These are phyloP conservation scores for Bergia puertoricense DNA, from an alignment of 92 coral and sea anemone genomes.

Conservation along the genomic window DNA sequence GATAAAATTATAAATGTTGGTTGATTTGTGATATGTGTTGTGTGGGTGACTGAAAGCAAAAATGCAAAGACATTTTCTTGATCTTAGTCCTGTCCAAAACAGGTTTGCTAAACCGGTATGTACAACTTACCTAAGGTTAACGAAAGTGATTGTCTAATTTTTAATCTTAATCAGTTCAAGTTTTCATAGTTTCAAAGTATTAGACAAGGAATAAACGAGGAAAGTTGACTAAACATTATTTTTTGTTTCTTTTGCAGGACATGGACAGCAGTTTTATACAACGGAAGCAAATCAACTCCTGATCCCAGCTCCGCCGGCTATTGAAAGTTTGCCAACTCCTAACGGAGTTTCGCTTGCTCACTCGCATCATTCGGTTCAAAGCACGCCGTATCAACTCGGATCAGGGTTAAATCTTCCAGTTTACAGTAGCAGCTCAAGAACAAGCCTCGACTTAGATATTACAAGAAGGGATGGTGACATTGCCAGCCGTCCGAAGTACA, in stretches of 20 bases:
- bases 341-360: constrained; percentile 53
- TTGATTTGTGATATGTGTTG: neutral
- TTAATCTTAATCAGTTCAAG: neutral
- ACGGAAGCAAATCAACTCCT: constrained; percentile 71
- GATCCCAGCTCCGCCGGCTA: constrained; percentile 70
- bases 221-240: neutral
- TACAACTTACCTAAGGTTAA: neutral
- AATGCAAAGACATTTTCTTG: neutral
- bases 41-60: neutral
- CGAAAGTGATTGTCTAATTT: constrained; percentile 2
- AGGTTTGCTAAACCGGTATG: neutral
- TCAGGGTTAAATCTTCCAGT: constrained; percentile 63
- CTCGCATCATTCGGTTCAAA: constrained; percentile 68
- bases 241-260: constrained; percentile 42
- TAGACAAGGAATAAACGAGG: neutral
- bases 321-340: constrained; percentile 70
- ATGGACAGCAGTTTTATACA: constrained; percentile 71
- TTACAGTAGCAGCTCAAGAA: constrained; percentile 52
- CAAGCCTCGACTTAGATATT: constrained; percentile 58
- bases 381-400: constrained; percentile 57
- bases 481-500: constrained; percentile 63
- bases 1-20: neutral
- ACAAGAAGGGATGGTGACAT: constrained; percentile 51
- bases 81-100: neutral
- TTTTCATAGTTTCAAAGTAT: neutral